Conservation (phyloP, 2,888 invertebrate genomes). For the Tipula helvola region DNA sequence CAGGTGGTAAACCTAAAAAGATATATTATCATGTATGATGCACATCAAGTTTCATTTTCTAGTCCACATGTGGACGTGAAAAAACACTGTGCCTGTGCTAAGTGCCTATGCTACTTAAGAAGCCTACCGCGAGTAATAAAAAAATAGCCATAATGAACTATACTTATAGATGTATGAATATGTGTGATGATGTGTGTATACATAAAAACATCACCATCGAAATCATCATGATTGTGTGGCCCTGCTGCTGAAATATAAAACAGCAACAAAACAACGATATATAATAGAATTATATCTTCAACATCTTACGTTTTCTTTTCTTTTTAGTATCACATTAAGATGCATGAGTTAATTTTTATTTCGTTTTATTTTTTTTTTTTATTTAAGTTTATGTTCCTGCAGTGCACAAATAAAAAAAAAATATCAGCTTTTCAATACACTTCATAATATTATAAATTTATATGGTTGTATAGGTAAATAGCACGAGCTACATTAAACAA, state of each 20-base stretch:
- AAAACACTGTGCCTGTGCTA: too few species aligned
- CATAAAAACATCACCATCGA: background rate
- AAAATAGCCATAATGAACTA: background rate
- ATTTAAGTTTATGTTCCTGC: background rate
- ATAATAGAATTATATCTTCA: background rate
- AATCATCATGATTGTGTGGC: background rate
- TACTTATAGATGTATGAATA: too few species aligned
- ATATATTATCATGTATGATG: too few species aligned
- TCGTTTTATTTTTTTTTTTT: too few species aligned
- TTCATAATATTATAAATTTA: background rate
- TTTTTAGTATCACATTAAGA: background rate
- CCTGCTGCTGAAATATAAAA: background rate
- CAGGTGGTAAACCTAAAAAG: too few species aligned
- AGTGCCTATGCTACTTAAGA: too few species aligned
- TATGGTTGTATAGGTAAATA: background rate
- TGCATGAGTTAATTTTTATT: background rate
- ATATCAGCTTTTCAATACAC: background rate
- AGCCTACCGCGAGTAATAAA: background rate
- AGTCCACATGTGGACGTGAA: too few species aligned
- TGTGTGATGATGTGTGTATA: background rate
- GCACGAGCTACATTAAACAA: background rate
- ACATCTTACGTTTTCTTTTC: background rate
- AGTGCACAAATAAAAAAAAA: background rate
- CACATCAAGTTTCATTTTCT: too few species aligned
- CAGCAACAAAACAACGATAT: background rate